Evolutionary conservation across 1,140 invertebrate genomes (phyloP).

Genomic region (Trachelipus rathkii): DNA sequence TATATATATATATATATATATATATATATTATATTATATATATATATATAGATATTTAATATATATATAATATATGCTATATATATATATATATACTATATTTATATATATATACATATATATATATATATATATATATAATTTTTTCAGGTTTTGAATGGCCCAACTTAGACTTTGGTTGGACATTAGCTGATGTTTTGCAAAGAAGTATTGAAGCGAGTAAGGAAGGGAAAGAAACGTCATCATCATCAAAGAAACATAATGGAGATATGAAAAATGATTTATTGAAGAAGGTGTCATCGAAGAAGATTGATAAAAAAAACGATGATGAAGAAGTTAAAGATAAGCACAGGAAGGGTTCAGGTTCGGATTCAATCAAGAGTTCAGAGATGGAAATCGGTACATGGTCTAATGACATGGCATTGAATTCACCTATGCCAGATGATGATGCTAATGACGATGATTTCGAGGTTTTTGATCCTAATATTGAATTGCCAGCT

Average conservation of each 20-base stretch:
- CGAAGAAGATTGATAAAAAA: constrained; percentile 27
- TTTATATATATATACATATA: neutral
- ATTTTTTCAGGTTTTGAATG: constrained; percentile 62
- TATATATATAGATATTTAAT: constrained; percentile 7
- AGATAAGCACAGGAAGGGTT: constrained; percentile 36
- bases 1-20: constrained; percentile 14
- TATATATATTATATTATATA: neutral
- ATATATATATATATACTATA: constrained; percentile 4
- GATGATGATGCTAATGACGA: constrained; percentile 39
- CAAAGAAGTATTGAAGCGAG: constrained; percentile 42
- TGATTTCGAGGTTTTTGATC: constrained; percentile 49
- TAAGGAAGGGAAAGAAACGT: constrained; percentile 33
- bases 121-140: constrained; percentile 24
- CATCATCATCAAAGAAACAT: constrained; percentile 1
- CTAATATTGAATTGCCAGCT: constrained; percentile 50
- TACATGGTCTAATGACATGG: constrained; percentile 89
- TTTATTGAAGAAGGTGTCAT: neutral
- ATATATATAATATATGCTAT: constrained; percentile 9
- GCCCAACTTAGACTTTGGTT: constrained; percentile 85
- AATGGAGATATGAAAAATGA: neutral
- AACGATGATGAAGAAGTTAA: constrained; percentile 45
- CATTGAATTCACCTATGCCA: constrained; percentile 48
- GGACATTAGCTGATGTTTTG: constrained; percentile 79
- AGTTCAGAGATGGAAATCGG: constrained; percentile 68
- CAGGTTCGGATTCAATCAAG: constrained; percentile 53